Base-by-base conservation (phyloP, 2,797 vertebrate genomes). In the Periophthalmus magnuspinnatus region DNA sequence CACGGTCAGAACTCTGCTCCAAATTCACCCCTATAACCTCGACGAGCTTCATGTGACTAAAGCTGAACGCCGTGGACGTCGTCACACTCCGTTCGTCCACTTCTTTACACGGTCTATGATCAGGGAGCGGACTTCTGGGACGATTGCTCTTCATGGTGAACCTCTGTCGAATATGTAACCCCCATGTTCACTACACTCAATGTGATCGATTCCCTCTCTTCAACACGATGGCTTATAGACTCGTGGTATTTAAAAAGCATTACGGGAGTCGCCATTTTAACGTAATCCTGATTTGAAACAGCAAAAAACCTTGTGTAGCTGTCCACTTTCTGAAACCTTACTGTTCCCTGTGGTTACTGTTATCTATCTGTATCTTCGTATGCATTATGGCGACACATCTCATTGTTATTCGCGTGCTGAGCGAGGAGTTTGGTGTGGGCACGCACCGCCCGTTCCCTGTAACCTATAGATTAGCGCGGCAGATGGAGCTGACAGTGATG, bases 141-240 rank as follows among this genome's bases (percentile, higher is more conserved):
- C n/a, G n/a, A n/a, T n/a, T n/a, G n/a, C n/a, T n/a, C n/a, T n/a
- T n/a, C n/a, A n/a, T 1, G 28, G 1, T 28, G 28, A 3, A 28
- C 28, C 28, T 28, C 28, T 28, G 28, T 28, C 28, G 28, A 28
- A 28, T 28, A 28, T 28, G 28, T 28, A 28, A 28, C n/a, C n/a
- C n/a, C n/a, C n/a, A 68, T 80, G 14, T 79, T 13, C 69, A 81
- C 70, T 76, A 65, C 22, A 64, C n/a, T 58, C 67, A 78, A 81
- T 66, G 81, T 84, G 84, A 67, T 66, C 72, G 67, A 78, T 85
- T 84, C 69, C 76, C 69, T 24, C 36, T 67, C 73, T 81, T 45
- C 14, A 45, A 69, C 24, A 63, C 61, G 69, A 77, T 71, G 69
- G 47, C 41, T 45, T 55, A 19, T 50, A 38, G 24, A 24, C 10